Conservation (phyloP, 2,797 vertebrate genomes). For the Peromyscus attwateri region DNA sequence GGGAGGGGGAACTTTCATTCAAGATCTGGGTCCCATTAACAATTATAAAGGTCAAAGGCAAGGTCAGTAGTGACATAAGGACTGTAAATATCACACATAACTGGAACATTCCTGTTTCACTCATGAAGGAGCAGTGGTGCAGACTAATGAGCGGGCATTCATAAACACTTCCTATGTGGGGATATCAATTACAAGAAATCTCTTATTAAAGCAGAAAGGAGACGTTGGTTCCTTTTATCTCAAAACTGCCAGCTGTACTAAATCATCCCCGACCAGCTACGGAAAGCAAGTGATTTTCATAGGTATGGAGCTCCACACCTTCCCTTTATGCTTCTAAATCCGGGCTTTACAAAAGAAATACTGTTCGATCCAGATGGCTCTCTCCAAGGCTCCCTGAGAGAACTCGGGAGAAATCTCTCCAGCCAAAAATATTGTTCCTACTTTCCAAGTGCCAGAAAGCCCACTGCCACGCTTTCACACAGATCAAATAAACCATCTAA, state of each 20-base stretch:
- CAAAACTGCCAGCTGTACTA: slow-evolving; percentile 30
- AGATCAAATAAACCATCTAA: slow-evolving; percentile 80
- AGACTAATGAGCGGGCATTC: neutral
- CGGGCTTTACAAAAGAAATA: slow-evolving; percentile 83
- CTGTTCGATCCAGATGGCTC: slow-evolving; percentile 87
- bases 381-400: slow-evolving; percentile 87
- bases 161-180: slow-evolving; percentile 25
- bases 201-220: slow-evolving; percentile 66
- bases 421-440: slow-evolving; percentile 88
- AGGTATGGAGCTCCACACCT: slow-evolving; percentile 67
- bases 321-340: slow-evolving; percentile 80
- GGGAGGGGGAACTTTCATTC: slow-evolving; percentile 36
- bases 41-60: slow-evolving; percentile 62
- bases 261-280: neutral
- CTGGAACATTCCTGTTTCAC: neutral
- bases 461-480: slow-evolving; percentile 82
- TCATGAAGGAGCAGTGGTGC: neutral
- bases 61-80: slow-evolving; percentile 35
- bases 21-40: slow-evolving; percentile 45
- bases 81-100: slow-evolving; percentile 31
- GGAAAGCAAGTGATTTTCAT: slow-evolving; percentile 45
- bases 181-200: slow-evolving; percentile 48
- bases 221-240: slow-evolving; percentile 57
- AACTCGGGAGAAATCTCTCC: slow-evolving; percentile 83
- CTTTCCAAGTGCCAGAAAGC: slow-evolving; percentile 86